phyloP scores from a whole-genome alignment of 2,888 invertebrate genomes.

The Linnaemya vulpina region DNA sequence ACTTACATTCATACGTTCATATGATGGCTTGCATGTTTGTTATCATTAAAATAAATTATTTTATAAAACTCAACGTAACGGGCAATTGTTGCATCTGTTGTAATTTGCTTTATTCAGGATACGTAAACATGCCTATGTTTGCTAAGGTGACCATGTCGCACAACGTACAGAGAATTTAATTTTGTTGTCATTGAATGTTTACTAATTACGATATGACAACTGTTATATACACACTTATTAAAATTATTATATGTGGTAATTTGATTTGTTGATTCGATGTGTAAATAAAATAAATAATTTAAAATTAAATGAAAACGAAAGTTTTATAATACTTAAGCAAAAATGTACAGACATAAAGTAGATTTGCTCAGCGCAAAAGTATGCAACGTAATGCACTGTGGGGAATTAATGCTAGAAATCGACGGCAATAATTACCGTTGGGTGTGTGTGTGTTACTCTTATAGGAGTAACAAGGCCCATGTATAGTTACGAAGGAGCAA shows the following conservation, averaged over 20 bases:
- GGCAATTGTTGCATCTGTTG: slow-evolving; percentile 50
- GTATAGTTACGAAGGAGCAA: too few species aligned
- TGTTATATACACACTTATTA: slow-evolving; percentile 3
- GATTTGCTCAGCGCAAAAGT: slow-evolving; percentile 8
- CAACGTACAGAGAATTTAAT: slow-evolving; percentile 5
- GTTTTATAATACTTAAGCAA: not conserved
- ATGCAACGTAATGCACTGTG: slow-evolving; percentile 8
- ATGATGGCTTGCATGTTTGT: not conserved
- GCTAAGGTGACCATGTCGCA: slow-evolving; percentile 38
- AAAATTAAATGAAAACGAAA: not conserved
- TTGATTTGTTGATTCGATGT: slow-evolving; percentile 46
- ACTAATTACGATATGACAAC: slow-evolving; percentile 27
- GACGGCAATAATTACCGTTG: too few species aligned
- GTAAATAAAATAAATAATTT: slow-evolving; percentile 23
- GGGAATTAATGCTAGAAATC: not conserved
- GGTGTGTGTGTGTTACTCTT: too few species aligned
- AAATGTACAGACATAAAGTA: not conserved
- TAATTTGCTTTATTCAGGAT: not conserved
- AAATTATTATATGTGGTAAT: slow-evolving; percentile 7
- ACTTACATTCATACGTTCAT: too few species aligned
- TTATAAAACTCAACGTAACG: slow-evolving; percentile 15
- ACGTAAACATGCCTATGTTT: slow-evolving; percentile 5
- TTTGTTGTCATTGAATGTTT: slow-evolving; percentile 41
- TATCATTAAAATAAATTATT: slow-evolving; percentile 1
- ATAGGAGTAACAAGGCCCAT: too few species aligned